Evolutionary conservation across 1,140 invertebrate species (phyloP).

Genomic region (Brachionus sp.): DNA sequence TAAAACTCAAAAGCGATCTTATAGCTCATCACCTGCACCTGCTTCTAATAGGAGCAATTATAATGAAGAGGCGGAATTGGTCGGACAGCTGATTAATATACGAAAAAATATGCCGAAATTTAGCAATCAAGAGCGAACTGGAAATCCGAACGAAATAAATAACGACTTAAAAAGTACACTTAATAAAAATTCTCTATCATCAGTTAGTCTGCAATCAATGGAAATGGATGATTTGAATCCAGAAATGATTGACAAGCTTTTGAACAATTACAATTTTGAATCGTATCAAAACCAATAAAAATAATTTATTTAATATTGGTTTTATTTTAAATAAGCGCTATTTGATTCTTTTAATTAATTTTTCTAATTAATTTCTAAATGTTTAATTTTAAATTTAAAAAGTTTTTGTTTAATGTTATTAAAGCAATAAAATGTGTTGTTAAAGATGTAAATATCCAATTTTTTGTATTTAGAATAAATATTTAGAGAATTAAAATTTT

Average conservation of each 20-base stretch:
- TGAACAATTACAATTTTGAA: slow-evolving; percentile 40
- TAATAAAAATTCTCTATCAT: neutral
- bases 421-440: neutral
- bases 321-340: neutral
- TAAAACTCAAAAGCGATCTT: neutral
- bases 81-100: neutral
- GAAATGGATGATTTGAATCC: slow-evolving; percentile 35
- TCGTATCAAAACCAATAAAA: slow-evolving; percentile 1
- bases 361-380: neutral
- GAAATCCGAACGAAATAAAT: neutral
- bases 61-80: slow-evolving; percentile 16
- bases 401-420: neutral
- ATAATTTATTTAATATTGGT: neutral
- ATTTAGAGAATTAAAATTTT: neutral
- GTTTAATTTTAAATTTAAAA: neutral
- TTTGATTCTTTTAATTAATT: neutral
- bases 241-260: slow-evolving; percentile 36
- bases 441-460: neutral
- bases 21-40: neutral
- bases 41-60: neutral
- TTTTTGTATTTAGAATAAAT: neutral
- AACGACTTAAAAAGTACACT: neutral
- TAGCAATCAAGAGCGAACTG: neutral
- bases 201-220: neutral
- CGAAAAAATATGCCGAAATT: neutral